Evolutionary conservation across 2,888 invertebrate species (phyloP), one percentile per base, ranked within the genome.

Genomic region (Lasiommata megera): DNA sequence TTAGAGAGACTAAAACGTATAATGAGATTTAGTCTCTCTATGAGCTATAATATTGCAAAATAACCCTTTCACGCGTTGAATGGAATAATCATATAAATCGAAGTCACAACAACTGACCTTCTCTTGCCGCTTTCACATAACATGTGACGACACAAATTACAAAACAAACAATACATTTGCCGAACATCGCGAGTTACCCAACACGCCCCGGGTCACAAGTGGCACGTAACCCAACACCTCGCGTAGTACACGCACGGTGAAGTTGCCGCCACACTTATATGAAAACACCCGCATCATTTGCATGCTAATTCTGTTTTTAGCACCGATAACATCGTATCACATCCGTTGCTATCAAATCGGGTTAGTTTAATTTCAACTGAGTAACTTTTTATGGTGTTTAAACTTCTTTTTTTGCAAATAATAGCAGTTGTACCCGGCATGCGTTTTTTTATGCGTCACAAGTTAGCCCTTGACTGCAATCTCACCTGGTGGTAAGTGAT

Each of bases 281-380:
- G 56, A 23, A 50, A 41, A 31, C 5, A 28, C 66, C 66, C 66
- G 66, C 66, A 67, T 66, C 46, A 51, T 56, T 60, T 23, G 40
- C 58, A 66, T 66, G 58, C 58, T 56, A 64, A 63, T 64, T 40
- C 51, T 37, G 46, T 57, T 60, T 63, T 56, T 40, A 41, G 56
- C 36, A 37, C 51, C 41, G 61, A 50, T 60, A 59, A 51, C 53
- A 23, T n/a, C 47, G 60, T 66, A 62, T 66, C 54, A 29, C 52
- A 56, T 57, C 51, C 58, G 55, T 47, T 58, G 16, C 31, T 46
- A 31, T 46, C 44, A 28, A 44, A 44, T 44, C 31, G 46, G 46
- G 14, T 46, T 46, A 16, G 16, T 31, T 1, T 11, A 34, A 1
- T 5, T 46, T 29, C 6, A 44, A 46, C 16, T 31, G n/a, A n/a